phyloP scores from a whole-genome alignment of 2,113 vertebrate genomes.

The Alethe castanea region DNA sequence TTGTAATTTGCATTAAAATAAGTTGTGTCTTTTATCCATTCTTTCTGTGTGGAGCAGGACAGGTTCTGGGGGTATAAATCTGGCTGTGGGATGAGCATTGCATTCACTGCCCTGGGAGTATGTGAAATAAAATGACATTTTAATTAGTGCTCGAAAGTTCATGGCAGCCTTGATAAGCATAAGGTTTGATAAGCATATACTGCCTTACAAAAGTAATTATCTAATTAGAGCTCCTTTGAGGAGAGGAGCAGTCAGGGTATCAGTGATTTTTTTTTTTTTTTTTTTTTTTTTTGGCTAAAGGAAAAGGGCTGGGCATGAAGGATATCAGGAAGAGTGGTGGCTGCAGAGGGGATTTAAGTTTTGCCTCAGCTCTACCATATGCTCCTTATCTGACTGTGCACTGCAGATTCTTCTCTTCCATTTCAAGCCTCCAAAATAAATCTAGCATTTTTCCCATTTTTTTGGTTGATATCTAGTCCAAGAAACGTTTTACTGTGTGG shows the following conservation, averaged over 20 bases:
- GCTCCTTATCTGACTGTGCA: not conserved
- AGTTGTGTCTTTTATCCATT: not conserved
- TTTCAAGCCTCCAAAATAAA: not conserved
- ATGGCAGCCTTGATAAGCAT: not conserved
- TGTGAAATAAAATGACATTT: not conserved
- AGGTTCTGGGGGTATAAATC: not conserved
- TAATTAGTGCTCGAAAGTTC: not conserved
- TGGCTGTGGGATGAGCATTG: not conserved
- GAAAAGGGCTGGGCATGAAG: not conserved
- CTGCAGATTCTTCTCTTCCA: not conserved
- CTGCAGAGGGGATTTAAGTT: not conserved
- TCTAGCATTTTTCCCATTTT: not conserved
- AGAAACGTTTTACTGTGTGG: not conserved
- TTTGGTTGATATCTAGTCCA: not conserved
- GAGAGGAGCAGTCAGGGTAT: not conserved
- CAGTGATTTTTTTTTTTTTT: not conserved
- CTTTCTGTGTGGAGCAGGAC: not conserved
- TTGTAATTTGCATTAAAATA: not conserved
- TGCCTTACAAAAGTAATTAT: not conserved
- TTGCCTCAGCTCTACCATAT: not conserved
- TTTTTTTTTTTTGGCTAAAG: not conserved
- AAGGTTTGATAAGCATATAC: not conserved
- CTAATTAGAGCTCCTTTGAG: fast-evolving
- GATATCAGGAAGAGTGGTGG: not conserved
- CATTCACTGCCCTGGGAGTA: not conserved